Conservation (phyloP, 2,888 invertebrate genomes). For the Lasioglossum calceatum region DNA sequence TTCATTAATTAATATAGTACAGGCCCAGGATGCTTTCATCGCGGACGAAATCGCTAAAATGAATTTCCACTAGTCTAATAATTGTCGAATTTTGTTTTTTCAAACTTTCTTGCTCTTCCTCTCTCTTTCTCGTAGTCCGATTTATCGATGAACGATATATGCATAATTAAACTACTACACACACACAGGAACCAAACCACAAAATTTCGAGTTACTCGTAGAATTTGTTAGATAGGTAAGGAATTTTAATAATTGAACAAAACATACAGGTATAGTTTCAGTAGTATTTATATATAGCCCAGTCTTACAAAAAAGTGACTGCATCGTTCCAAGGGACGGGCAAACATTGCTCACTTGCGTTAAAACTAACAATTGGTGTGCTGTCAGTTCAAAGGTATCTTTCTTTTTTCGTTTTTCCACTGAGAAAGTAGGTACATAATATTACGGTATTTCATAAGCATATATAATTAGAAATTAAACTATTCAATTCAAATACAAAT, state of each 20-base stretch:
- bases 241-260: conserved; percentile 81
- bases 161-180: conserved; percentile 71
- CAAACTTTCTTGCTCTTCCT: conserved; percentile 12
- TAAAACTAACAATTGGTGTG: conserved; percentile 82
- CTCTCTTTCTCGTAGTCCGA: conserved; percentile 52
- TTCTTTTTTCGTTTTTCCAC: conserved; percentile 65
- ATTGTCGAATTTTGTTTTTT: conserved; percentile 4
- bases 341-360: conserved; percentile 82
- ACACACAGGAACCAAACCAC: conserved; percentile 71
- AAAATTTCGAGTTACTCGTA: conserved; percentile 73
- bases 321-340: conserved; percentile 83
- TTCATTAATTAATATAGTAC: conserved; percentile 39
- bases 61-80: conserved; percentile 27
- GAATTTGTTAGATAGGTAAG: conserved; percentile 77
- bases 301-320: conserved; percentile 84
- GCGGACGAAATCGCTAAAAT: conserved; percentile 28
- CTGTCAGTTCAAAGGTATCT: conserved; percentile 77
- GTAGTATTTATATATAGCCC: conserved; percentile 84
- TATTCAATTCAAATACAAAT: conserved; percentile 84
- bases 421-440: conserved; percentile 83
- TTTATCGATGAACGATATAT: conserved; percentile 69
- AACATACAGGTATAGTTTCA: conserved; percentile 82
- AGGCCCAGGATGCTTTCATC: conserved; percentile 47
- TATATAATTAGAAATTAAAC: conserved; percentile 83
- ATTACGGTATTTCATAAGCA: conserved; percentile 81